Base-by-base conservation (phyloP, 2,113 vertebrate species). In the Ursus arctos region DNA sequence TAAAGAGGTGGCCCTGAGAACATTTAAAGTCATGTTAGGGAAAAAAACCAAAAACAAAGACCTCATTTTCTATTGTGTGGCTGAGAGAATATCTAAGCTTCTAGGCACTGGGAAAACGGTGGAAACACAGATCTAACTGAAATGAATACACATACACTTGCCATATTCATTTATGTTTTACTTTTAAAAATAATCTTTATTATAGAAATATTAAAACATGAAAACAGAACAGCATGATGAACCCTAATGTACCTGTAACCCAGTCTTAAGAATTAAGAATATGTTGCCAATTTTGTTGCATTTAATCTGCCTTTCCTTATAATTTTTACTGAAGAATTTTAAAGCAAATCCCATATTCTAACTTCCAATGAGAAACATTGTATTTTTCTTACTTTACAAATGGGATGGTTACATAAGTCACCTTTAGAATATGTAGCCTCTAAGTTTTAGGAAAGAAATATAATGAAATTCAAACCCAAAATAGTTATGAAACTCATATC, bases 241-340 rank as follows among this genome's bases (percentile, higher is more conserved):
- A 49, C 7, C 3, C 28, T 77, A 91, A 72, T 67, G 18, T 40
- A 72, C 11, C 15, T 40, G 94, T 47, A 31, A 14, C 16, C 2
- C 3, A 57, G 15, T 2, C 89, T 90, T 31, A 91, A 79, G 40
- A 92, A 26, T 31, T 31, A 91, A 79, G 47, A 92, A 26, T 31
- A 92, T 40, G 22, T 61, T 86, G 12, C 7, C 67, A 55, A 85
- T 76, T 53, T 81, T 79, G 14, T n/a, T 59, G 12, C 77, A 28
- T 79, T 87, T 82, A 82, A 82, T 74, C 24, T 91, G 31, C 14
- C 24, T 3, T 84, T 24, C 2, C 6, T 92, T 65, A 55, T 31
- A 91, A 61, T 80, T 90, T 95, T 55, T 92, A 89, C 28, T 88
- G 15, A 90, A 67, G 40, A 71, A 61, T 80, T 97, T 80, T 69